Conservation (phyloP, 2,888 invertebrate genomes). For the Pilophorus perplexus region DNA sequence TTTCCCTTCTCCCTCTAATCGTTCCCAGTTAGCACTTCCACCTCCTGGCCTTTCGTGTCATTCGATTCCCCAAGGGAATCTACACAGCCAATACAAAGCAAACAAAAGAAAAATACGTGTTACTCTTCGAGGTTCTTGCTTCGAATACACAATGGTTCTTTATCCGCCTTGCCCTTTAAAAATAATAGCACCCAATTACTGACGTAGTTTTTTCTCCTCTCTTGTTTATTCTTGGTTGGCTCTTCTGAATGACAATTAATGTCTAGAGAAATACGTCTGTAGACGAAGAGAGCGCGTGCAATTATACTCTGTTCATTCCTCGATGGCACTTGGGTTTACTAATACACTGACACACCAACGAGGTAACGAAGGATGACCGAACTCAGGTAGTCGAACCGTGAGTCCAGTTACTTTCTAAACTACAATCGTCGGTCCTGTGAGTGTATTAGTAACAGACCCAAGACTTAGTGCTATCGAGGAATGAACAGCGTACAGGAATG, state of each 20-base stretch:
- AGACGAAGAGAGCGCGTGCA: no score
- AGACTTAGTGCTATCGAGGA: no score
- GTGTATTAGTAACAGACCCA: no score
- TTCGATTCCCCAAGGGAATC: slow-evolving; percentile 8
- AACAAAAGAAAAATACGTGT: slow-evolving; percentile 9
- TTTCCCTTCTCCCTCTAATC: slow-evolving; percentile 1
- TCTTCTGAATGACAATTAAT: background rate
- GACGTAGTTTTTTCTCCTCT: slow-evolving; percentile 4
- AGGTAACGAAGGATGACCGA: no score
- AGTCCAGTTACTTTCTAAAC: no score
- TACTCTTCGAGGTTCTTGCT: slow-evolving; percentile 18
- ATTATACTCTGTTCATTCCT: no score
- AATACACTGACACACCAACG: no score
- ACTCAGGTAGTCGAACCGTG: no score
- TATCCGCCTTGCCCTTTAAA: slow-evolving; percentile 11
- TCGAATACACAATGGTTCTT: slow-evolving; percentile 12
- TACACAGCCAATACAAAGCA: slow-evolving; percentile 11
- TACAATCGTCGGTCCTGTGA: no score
- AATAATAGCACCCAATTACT: slow-evolving; percentile 19
- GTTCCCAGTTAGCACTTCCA: slow-evolving; percentile 14
- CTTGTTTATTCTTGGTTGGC: slow-evolving; percentile 1
- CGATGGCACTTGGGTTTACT: no score
- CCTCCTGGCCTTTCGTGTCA: background rate
- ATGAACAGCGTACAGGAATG: no score
- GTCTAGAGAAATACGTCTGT: background rate